A percentile compares a stretch with the other conserved stretches of the same genome.
Conservation (phyloP, 2,888 invertebrate species). For the Chorisops tibialis region DNA sequence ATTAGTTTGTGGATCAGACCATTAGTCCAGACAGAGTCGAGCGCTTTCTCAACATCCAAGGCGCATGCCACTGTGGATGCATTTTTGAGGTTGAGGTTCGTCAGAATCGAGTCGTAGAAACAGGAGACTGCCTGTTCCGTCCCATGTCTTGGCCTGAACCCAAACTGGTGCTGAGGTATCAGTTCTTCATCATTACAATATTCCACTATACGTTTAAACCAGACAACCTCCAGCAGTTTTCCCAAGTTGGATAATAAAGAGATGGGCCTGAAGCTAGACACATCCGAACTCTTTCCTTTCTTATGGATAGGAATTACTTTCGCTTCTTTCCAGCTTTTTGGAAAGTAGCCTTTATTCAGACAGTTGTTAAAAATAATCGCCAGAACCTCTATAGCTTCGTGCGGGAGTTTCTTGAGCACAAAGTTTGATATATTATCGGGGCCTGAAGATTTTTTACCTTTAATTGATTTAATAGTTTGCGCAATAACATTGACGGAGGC, state of each 20-base stretch:
- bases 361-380: slow-evolving; percentile 6
- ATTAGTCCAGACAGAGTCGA: not conserved
- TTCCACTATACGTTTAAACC: not conserved
- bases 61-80: not conserved
- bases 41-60: not conserved
- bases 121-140: not conserved
- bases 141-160: not conserved
- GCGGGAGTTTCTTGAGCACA: not conserved
- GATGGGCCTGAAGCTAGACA: slow-evolving; percentile 36
- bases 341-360: slow-evolving; percentile 5
- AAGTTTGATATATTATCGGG: not conserved
- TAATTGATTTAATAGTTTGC: too few species aligned
- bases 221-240: slow-evolving; percentile 22
- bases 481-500: too few species aligned
- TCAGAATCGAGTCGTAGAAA: not conserved
- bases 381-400: not conserved
- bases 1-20: not conserved
- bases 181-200: not conserved
- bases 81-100: not conserved
- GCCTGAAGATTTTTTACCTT: not conserved
- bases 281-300: slow-evolving; percentile 31
- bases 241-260: slow-evolving; percentile 34
- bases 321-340: not conserved
- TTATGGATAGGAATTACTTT: slow-evolving; percentile 18
- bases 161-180: slow-evolving; percentile 6